Evolutionary conservation across 2,113 vertebrate species (phyloP).

Genomic region (Rana temporaria): DNA sequence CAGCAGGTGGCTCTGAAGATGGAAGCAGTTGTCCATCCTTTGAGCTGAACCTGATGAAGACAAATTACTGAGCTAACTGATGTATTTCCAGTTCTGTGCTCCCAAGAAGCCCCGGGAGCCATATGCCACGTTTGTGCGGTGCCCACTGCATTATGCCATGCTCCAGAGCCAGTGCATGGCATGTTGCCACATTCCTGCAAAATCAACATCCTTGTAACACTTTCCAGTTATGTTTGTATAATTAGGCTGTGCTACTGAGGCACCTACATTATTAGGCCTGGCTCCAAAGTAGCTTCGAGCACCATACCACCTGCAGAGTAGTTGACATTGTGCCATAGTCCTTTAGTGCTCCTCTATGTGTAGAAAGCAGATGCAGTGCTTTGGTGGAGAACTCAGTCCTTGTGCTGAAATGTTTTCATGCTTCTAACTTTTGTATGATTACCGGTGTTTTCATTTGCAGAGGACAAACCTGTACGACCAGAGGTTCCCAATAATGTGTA

Average conservation of each 20-base stretch:
- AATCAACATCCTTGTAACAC: slow-evolving; percentile 19
- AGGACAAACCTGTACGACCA: no score
- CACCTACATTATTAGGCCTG: slow-evolving; percentile 5
- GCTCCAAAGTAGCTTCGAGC: slow-evolving; percentile 22
- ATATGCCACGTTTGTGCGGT: slow-evolving; percentile 18
- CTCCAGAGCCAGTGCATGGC: slow-evolving; percentile 26
- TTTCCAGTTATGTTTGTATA: not conserved
- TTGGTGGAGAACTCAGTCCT: not conserved
- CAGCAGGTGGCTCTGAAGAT: slow-evolving; percentile 32
- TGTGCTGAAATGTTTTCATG: not conserved
- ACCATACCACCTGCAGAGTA: slow-evolving; percentile 2
- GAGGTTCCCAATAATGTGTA: not conserved
- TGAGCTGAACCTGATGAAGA: not conserved
- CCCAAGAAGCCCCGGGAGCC: not conserved
- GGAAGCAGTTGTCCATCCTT: not conserved
- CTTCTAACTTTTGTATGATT: not conserved
- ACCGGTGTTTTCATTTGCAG: not conserved
- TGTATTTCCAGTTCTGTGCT: not conserved
- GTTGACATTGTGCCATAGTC: slow-evolving; percentile 29
- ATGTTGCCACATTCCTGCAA: slow-evolving; percentile 39
- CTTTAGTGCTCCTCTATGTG: not conserved
- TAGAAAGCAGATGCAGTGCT: not conserved
- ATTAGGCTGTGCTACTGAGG: slow-evolving; percentile 4
- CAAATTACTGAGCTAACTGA: not conserved
- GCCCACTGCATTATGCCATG: slow-evolving; percentile 36